Percentiles rank a stretch among this genome's conserved stretches.
phyloP scores from a whole-genome alignment of 2,797 vertebrate species.

The Cyprinodon diabolis region DNA sequence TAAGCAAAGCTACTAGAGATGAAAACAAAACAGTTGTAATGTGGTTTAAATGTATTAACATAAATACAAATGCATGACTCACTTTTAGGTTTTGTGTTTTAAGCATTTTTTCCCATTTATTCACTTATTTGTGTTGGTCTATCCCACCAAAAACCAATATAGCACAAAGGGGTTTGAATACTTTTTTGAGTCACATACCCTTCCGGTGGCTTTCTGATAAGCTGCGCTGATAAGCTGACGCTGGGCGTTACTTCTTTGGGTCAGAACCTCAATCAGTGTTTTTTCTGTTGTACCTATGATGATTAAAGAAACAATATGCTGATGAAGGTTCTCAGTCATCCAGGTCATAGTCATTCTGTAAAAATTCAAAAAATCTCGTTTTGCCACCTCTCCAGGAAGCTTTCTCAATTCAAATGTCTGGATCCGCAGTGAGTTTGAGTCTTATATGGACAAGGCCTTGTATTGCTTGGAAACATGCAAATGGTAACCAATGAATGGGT shows the following conservation, averaged over 20 bases:
- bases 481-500: too few species aligned
- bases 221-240: slow-evolving; percentile 82
- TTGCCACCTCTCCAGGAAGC: too few species aligned
- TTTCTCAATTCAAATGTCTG: too few species aligned
- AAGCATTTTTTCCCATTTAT: background rate
- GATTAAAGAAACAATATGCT: slow-evolving; percentile 10
- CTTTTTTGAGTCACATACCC: slow-evolving; percentile 63
- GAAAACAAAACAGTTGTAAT: background rate
- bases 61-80: background rate
- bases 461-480: too few species aligned
- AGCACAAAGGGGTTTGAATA: background rate
- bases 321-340: too few species aligned
- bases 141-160: background rate
- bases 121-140: background rate
- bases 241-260: slow-evolving; percentile 83
- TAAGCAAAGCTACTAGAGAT: background rate
- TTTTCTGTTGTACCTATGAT: slow-evolving; percentile 84
- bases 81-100: background rate
- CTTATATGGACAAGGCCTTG: too few species aligned
- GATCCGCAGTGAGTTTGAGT: too few species aligned
- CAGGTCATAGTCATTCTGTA: too few species aligned
- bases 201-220: slow-evolving; percentile 78
- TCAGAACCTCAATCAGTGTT: slow-evolving; percentile 81
- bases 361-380: too few species aligned
- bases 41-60: background rate